Conservation (phyloP, 1,140 invertebrate species). For the Orius laevigatus region DNA sequence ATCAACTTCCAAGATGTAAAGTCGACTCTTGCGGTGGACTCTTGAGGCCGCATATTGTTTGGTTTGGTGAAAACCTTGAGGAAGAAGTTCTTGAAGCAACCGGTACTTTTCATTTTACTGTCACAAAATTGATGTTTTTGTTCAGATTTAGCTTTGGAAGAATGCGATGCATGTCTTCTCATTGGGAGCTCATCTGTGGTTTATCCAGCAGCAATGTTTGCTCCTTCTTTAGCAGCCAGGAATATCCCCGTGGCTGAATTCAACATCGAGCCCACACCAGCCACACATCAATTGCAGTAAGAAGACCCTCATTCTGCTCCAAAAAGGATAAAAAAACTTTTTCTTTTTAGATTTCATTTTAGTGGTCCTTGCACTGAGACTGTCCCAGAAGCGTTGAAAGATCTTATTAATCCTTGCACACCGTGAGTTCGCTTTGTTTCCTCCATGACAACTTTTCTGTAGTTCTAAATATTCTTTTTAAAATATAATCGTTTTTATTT, state of each 20-base stretch:
- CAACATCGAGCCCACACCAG: conserved; percentile 64
- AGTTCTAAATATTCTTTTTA: background rate
- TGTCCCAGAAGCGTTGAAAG: conserved; percentile 42
- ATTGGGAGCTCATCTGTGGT: conserved; percentile 78
- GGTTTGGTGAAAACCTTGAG: conserved; percentile 77
- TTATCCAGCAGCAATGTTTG: conserved; percentile 88
- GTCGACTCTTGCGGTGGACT: conserved; percentile 46
- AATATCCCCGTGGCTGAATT: conserved; percentile 78
- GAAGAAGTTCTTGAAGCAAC: conserved; percentile 41
- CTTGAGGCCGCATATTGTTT: conserved; percentile 72
- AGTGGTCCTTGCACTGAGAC: conserved; percentile 56
- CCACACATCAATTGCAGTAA: conserved; percentile 51
- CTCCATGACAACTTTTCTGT: no score
- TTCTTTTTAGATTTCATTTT: conserved; percentile 47
- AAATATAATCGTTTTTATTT: no score
- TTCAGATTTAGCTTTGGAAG: conserved; percentile 41
- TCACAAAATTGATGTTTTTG: conserved; percentile 9
- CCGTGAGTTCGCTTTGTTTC: background rate
- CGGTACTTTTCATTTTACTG: conserved; percentile 29
- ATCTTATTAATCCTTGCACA: background rate
- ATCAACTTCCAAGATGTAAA: conserved; percentile 54
- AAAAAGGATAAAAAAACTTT: background rate
- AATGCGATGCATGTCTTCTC: conserved; percentile 69
- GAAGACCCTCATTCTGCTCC: conserved; percentile 8
- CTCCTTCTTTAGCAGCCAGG: conserved; percentile 54